Evolutionary conservation across 2,888 invertebrate species (phyloP).

Genomic region (Drosophila borborema): DNA sequence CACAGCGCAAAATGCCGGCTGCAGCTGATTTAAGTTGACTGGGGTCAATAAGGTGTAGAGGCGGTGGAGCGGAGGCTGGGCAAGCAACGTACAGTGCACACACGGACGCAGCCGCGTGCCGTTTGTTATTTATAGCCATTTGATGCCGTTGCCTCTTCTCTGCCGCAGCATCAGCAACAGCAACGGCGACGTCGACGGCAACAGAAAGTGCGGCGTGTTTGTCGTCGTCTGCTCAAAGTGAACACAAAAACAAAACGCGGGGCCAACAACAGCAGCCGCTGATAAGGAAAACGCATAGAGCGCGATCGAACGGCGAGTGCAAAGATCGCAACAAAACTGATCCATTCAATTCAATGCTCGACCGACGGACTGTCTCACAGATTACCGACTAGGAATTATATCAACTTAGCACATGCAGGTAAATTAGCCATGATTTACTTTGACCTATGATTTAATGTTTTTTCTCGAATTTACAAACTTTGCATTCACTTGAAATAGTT

Average conservation of each 20-base stretch:
- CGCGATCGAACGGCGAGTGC: slow-evolving; percentile 43
- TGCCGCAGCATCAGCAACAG: slow-evolving; percentile 23
- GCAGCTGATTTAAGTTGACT: slow-evolving; percentile 14
- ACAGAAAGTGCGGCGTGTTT: slow-evolving; percentile 34
- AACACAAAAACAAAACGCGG: slow-evolving; percentile 45
- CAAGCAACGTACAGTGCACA: slow-evolving; percentile 36
- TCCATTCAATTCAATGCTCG: slow-evolving; percentile 21
- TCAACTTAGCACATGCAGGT: slow-evolving; percentile 3
- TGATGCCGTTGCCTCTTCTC: slow-evolving; percentile 29
- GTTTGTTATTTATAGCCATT: slow-evolving; percentile 73
- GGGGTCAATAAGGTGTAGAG: slow-evolving; percentile 14
- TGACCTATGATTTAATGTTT: neutral
- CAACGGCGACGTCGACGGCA: slow-evolving; percentile 28
- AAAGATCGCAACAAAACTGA: slow-evolving; percentile 61
- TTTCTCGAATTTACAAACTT: neutral
- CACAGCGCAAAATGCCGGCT: slow-evolving; percentile 51
- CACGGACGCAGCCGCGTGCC: slow-evolving; percentile 69
- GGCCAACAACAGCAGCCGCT: slow-evolving; percentile 33
- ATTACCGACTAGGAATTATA: slow-evolving; percentile 5
- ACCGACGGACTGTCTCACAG: slow-evolving; percentile 17
- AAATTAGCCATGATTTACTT: neutral
- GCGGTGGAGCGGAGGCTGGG: neutral
- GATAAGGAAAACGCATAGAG: slow-evolving; percentile 60
- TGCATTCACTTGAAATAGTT: neutral
- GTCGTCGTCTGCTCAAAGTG: slow-evolving; percentile 43